Conservation (phyloP, 2,113 vertebrate genomes). For the rat (Rattus norvegicus) region DNA sequence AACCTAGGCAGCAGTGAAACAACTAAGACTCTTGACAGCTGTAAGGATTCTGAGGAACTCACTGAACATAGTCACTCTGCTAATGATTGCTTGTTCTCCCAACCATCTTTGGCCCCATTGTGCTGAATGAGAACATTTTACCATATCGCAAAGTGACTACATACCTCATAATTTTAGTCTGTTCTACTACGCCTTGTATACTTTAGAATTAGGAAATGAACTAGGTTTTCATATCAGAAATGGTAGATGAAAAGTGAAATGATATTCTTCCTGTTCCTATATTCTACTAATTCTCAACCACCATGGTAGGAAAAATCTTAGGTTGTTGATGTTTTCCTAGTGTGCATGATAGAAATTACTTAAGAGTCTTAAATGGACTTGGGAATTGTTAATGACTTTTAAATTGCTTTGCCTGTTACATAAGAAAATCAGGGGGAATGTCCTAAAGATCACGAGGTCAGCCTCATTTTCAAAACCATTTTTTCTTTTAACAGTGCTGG, state of each 20-base stretch:
- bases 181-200: neutral
- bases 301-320: neutral
- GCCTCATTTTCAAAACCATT: neutral
- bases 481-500: neutral
- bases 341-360: neutral
- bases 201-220: neutral
- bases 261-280: neutral
- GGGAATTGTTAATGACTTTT: neutral
- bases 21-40: neutral
- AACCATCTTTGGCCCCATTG: neutral
- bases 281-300: neutral
- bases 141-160: neutral
- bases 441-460: neutral
- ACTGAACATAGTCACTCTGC: neutral
- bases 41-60: neutral
- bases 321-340: neutral
- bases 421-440: neutral
- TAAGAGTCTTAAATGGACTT: neutral
- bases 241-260: neutral
- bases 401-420: neutral
- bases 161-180: neutral
- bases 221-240: neutral
- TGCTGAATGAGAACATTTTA: neutral
- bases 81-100: conserved; percentile 1
- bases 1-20: neutral